phyloP scores from a whole-genome alignment of 2,888 invertebrate genomes.

The Tillus elongatus region DNA sequence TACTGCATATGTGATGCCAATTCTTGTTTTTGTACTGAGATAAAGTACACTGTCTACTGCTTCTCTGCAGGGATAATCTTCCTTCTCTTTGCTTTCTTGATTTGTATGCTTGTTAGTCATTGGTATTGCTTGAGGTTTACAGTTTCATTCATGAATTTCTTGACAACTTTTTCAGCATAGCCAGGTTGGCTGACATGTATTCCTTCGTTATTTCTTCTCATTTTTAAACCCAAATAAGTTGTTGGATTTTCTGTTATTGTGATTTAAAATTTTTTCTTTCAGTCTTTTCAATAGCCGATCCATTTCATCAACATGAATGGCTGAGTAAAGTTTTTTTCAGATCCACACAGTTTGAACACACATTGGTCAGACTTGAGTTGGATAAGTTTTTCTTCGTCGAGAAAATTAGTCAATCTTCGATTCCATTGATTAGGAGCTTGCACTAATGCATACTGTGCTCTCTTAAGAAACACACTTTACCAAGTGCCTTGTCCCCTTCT shows the following conservation, averaged over 20 bases:
- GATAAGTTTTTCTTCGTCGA: slow-evolving; percentile 19
- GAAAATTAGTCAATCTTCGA: slow-evolving; percentile 20
- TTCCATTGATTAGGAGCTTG: slow-evolving; percentile 29
- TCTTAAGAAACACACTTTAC: slow-evolving; percentile 16
- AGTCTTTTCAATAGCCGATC: slow-evolving; percentile 18
- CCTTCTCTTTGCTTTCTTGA: slow-evolving; percentile 17
- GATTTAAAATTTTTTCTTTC: slow-evolving; percentile 12
- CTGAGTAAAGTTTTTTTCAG: slow-evolving; percentile 18
- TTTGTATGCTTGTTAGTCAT: slow-evolving; percentile 26
- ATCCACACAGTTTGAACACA: too few species aligned
- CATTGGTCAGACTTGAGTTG: slow-evolving; percentile 26
- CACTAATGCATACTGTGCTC: slow-evolving; percentile 28
- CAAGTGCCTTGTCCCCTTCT: slow-evolving; percentile 9
- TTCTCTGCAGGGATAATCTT: slow-evolving; percentile 14
- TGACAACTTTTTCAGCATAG: slow-evolving; percentile 22
- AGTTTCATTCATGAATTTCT: slow-evolving; percentile 15
- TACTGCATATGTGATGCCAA: slow-evolving; percentile 26
- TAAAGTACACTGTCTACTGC: background rate
- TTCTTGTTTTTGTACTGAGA: slow-evolving; percentile 20
- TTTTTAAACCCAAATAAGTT: slow-evolving; percentile 24
- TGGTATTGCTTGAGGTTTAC: slow-evolving; percentile 17
- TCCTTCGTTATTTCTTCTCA: slow-evolving; percentile 16
- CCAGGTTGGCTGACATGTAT: too few species aligned
- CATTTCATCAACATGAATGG: slow-evolving; percentile 26
- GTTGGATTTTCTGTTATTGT: slow-evolving; percentile 2